Conservation (phyloP, 1,140 invertebrate species). For the Meloidogyne exigua region DNA sequence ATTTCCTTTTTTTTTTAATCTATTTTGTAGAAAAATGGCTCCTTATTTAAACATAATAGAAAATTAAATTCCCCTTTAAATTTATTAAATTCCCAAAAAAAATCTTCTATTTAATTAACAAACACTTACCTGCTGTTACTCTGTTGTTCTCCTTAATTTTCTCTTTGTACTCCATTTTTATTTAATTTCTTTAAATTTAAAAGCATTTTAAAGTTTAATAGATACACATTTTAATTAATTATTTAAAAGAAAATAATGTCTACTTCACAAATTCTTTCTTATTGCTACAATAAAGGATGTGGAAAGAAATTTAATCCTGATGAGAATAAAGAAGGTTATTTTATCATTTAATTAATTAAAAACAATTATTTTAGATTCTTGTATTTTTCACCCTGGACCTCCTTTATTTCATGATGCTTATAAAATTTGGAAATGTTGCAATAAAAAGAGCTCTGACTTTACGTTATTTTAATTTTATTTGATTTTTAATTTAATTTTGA, state of each 20-base stretch:
- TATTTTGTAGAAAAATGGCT: too few species aligned
- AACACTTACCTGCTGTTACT: too few species aligned
- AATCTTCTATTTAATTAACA: too few species aligned
- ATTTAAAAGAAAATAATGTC: neutral
- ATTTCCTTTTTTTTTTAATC: too few species aligned
- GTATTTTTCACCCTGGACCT: constrained; percentile 82
- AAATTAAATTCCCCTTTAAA: too few species aligned
- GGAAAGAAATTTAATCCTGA: constrained; percentile 77
- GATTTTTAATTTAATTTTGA: neutral
- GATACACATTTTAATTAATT: too few species aligned
- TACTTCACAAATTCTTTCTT: constrained; percentile 59
- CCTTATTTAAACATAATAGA: too few species aligned
- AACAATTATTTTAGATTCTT: constrained; percentile 73
- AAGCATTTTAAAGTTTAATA: too few species aligned
- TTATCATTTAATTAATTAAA: constrained; percentile 48
- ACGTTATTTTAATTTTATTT: constrained; percentile 66
- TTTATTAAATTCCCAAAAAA: too few species aligned
- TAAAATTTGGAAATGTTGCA: constrained; percentile 98
- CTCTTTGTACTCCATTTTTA: too few species aligned
- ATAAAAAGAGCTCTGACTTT: constrained; percentile 92
- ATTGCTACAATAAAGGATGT: constrained; percentile 89
- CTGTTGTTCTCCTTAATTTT: too few species aligned
- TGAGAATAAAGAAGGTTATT: constrained; percentile 79
- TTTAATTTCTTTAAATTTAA: too few species aligned
- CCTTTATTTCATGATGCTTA: constrained; percentile 97